These are phyloP conservation scores for Anguilla pacifica DNA, from an alignment of 2,797 vertebrate species.

Conservation along the genomic window DNA sequence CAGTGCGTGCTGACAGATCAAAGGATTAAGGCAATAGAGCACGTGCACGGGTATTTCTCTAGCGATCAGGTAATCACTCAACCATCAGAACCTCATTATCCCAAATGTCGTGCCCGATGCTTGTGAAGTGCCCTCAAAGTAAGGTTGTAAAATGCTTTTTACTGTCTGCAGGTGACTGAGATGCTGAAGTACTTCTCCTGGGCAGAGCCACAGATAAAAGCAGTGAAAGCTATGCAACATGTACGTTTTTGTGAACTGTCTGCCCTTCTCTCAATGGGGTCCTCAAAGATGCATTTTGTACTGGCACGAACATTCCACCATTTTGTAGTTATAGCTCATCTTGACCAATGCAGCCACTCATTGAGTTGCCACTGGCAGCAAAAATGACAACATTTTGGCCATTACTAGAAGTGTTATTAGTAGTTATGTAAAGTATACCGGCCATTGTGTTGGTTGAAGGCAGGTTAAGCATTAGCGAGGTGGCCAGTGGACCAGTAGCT, in stretches of 20 bases:
- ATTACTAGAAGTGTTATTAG: neutral
- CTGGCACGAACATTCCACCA: neutral
- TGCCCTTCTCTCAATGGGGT: neutral
- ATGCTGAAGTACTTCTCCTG: constrained; percentile 97
- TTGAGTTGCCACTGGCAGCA: neutral
- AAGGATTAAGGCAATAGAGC: constrained; percentile 94
- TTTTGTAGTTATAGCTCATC: neutral
- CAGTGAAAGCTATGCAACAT: constrained; percentile 95
- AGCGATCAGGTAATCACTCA: constrained; percentile 89
- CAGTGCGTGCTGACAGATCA: constrained; percentile 97
- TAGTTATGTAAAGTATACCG: neutral
- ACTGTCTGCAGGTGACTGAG: constrained; percentile 85
- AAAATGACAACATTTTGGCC: neutral
- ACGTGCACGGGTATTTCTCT: constrained; percentile 98
- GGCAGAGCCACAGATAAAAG: constrained; percentile 97
- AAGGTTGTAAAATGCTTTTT: constrained; percentile 20
- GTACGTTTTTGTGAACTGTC: constrained; percentile 72
- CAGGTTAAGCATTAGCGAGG: neutral
- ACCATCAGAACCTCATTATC: neutral
- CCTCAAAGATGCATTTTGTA: neutral
- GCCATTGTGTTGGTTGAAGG: neutral
- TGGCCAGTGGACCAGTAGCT: neutral
- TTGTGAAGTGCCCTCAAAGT: neutral
- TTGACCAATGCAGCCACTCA: neutral
- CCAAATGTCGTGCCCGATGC: neutral